Evolutionary conservation across 1,140 invertebrate genomes (phyloP).

Genomic region (Bilobella aurantiaca): DNA sequence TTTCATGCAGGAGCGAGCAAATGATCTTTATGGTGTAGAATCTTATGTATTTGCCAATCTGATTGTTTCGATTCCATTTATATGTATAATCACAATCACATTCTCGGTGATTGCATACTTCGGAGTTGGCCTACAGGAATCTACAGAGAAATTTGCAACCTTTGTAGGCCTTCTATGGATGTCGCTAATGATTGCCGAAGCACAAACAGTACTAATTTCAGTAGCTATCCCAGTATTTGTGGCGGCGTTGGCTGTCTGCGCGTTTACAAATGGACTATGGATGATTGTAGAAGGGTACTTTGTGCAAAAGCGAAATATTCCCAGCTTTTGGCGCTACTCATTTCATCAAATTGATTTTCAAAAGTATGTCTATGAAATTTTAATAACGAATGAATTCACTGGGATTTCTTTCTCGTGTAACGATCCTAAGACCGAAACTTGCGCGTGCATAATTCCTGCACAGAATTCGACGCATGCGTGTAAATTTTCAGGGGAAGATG

Average conservation of each 20-base stretch:
- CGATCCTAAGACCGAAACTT: not conserved
- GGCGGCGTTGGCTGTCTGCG: not conserved
- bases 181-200: not conserved
- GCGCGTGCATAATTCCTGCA: not conserved
- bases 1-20: not conserved
- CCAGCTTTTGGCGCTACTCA: not conserved
- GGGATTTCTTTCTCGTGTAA: not conserved
- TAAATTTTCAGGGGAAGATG: not conserved
- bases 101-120: not conserved
- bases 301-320: slow-evolving; percentile 7
- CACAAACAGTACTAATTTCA: slow-evolving; percentile 3
- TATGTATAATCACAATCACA: not conserved
- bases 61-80: not conserved
- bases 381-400: not conserved
- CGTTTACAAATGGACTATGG: slow-evolving; percentile 3
- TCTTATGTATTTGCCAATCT: not conserved
- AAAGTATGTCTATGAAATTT: not conserved
- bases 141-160: not conserved
- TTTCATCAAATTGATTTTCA: not conserved
- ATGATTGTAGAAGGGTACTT: slow-evolving; percentile 6
- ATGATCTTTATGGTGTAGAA: not conserved
- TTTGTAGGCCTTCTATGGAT: not conserved
- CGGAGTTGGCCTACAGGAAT: not conserved
- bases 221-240: not conserved
- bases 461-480: not conserved